Evolutionary conservation across 2,113 vertebrate species (phyloP).

Genomic region (Mola mola): DNA sequence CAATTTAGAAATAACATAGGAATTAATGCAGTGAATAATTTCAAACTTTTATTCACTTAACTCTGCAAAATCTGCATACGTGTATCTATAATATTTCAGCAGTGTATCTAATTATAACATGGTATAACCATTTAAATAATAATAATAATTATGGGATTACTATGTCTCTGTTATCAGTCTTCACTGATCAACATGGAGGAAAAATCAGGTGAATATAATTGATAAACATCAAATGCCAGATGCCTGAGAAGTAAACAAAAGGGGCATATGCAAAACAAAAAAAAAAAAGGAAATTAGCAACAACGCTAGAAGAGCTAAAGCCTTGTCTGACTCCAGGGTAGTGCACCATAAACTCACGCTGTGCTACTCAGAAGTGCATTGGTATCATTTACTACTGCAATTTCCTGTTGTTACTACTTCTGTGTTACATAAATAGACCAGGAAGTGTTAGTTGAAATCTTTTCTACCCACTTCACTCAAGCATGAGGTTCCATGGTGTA

Average conservation of each 20-base stretch:
- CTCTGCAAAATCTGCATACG: no score
- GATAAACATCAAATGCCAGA: neutral
- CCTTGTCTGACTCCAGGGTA: conserved; percentile 7
- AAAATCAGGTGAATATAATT: neutral
- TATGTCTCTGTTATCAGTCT: neutral
- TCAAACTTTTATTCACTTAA: neutral
- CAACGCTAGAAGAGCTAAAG: neutral
- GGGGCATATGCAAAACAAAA: no score
- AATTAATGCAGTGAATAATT: neutral
- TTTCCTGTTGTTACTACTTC: conserved; percentile 10
- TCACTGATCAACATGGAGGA: neutral
- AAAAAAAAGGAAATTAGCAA: neutral
- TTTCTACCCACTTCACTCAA: fast-evolving
- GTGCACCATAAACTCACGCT: conserved; percentile 11
- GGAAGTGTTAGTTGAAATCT: fast-evolving
- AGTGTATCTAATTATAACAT: neutral
- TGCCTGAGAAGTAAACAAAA: conserved; percentile 1
- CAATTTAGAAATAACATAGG: neutral
- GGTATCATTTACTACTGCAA: conserved; percentile 51
- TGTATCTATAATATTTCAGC: neutral
- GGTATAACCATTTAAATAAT: no score
- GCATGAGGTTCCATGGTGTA: conserved; percentile 70
- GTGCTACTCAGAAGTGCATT: conserved; percentile 34
- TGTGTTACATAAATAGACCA: conserved; percentile 9
- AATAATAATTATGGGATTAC: neutral